Evolutionary conservation across 2,113 vertebrate species (phyloP).

Genomic region (Cinclus cinclus): DNA sequence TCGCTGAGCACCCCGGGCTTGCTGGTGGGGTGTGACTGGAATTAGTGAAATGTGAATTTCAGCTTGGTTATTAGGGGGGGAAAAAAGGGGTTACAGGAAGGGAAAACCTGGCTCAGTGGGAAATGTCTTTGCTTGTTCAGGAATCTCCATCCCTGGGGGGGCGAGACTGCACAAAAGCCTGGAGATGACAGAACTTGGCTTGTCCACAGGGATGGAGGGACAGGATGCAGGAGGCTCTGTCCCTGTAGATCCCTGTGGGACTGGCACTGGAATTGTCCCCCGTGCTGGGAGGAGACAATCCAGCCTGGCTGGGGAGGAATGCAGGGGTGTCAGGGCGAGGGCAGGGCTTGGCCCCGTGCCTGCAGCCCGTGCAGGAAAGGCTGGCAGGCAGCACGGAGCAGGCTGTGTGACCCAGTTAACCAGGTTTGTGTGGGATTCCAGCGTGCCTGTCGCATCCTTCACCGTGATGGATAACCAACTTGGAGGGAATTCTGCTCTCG

Average conservation of each 20-base stretch:
- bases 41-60: not conserved
- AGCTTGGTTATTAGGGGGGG: not conserved
- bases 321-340: not conserved
- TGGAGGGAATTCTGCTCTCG: not conserved
- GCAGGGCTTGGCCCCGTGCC: not conserved
- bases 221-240: not conserved
- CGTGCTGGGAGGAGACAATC: no score
- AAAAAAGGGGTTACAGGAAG: not conserved
- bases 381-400: not conserved
- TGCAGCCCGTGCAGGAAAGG: not conserved
- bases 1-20: not conserved
- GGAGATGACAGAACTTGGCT: not conserved
- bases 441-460: not conserved
- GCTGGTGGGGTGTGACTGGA: not conserved
- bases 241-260: not conserved
- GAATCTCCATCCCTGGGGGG: not conserved
- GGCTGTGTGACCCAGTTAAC: conserved; percentile 49
- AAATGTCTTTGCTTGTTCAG: not conserved
- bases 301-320: not conserved
- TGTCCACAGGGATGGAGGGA: not conserved
- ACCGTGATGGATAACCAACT: not conserved
- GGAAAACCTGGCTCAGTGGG: accelerated
- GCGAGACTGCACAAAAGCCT: accelerated
- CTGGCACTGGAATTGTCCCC: not conserved
- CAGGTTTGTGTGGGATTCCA: not conserved